Percentiles rank a stretch among this genome's conserved stretches.
phyloP scores from a whole-genome alignment of 2,113 vertebrate genomes.

The Corythoichthys haematopterus region DNA sequence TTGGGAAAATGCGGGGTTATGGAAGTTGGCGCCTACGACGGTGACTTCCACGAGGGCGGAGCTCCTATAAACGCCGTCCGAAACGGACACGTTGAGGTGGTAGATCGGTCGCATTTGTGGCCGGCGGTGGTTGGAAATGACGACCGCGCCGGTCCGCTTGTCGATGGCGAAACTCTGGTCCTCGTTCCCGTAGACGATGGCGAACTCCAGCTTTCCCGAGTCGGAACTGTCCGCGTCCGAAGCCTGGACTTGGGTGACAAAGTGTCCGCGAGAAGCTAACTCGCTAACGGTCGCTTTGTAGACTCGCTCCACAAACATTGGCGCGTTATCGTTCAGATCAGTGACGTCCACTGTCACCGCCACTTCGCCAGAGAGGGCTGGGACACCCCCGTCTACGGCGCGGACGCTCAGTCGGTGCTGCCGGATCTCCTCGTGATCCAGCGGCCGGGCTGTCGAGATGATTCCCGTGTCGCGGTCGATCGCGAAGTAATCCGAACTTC shows the following conservation, averaged over 20 bases:
- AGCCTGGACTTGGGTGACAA: slow-evolving; percentile 86
- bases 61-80: slow-evolving; percentile 91
- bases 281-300: slow-evolving; percentile 86
- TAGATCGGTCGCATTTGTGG: slow-evolving; percentile 77
- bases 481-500: slow-evolving; percentile 78
- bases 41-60: slow-evolving; percentile 78
- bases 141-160: slow-evolving; percentile 79
- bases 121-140: slow-evolving; percentile 81
- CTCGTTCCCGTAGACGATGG: slow-evolving; percentile 87
- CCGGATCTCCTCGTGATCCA: slow-evolving; percentile 83
- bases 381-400: slow-evolving; percentile 85
- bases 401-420: slow-evolving; percentile 79
- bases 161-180: slow-evolving; percentile 88
- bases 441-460: slow-evolving; percentile 75
- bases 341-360: slow-evolving; percentile 78
- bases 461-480: slow-evolving; percentile 83
- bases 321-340: slow-evolving; percentile 91
- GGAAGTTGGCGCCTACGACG: slow-evolving; percentile 86
- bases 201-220: slow-evolving; percentile 79
- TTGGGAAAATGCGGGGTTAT: slow-evolving; percentile 86
- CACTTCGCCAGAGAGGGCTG: slow-evolving; percentile 82
- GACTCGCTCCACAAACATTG: slow-evolving; percentile 79
- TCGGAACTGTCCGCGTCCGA: slow-evolving; percentile 87
- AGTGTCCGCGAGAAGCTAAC: slow-evolving; percentile 82
- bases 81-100: slow-evolving; percentile 84